Conservation (phyloP, 2,113 vertebrate species). For the Myrmophylax atrothorax region DNA sequence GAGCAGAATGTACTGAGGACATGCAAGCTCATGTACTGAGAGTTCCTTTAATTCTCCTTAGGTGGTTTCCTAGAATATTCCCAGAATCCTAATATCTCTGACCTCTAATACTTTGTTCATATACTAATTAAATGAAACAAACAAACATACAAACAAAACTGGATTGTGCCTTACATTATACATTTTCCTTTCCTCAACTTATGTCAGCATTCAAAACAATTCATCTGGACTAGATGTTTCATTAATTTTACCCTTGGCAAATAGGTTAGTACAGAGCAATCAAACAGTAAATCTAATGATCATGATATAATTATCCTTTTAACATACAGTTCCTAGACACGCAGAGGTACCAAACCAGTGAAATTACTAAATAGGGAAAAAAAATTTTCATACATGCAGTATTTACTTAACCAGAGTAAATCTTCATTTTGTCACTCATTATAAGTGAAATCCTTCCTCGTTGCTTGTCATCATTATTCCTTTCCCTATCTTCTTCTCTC, state of each 20-base stretch:
- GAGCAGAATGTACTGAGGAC: background rate
- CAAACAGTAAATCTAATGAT: background rate
- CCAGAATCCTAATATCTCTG: background rate
- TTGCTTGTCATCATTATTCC: background rate
- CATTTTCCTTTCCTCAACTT: background rate
- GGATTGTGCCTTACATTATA: background rate
- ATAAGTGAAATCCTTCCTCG: background rate
- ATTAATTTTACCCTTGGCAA: background rate
- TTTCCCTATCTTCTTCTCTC: background rate
- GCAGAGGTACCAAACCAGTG: background rate
- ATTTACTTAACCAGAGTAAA: background rate
- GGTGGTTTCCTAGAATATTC: background rate
- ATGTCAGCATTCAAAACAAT: background rate
- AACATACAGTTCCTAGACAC: background rate
- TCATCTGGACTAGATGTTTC: background rate
- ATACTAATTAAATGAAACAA: background rate
- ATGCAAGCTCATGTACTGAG: accelerated
- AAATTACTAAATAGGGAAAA: background rate
- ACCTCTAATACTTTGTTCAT: background rate
- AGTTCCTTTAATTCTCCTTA: background rate
- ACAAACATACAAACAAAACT: too few relatives aligned
- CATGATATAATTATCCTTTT: background rate
- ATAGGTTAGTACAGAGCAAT: background rate
- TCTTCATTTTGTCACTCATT: background rate
- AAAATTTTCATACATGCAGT: background rate